phyloP scores from a whole-genome alignment of 2,888 invertebrate species.

The Drosophila melanosoma region DNA sequence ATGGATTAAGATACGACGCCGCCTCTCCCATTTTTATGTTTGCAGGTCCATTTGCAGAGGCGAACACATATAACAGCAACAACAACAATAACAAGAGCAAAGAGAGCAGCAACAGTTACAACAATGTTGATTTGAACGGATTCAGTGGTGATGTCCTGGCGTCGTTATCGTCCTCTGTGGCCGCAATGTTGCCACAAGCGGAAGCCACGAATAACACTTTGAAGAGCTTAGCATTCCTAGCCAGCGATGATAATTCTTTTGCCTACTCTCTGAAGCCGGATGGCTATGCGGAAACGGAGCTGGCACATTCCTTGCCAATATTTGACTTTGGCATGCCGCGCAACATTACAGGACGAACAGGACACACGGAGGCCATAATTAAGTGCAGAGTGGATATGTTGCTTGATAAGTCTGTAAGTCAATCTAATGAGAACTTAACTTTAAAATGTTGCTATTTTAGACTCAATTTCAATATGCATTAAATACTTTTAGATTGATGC shows the following conservation, averaged over 20 bases:
- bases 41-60: constrained; percentile 58
- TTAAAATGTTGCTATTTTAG: background rate
- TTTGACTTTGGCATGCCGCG: constrained; percentile 94
- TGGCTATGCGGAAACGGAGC: constrained; percentile 53
- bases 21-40: constrained; percentile 1
- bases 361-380: constrained; percentile 92
- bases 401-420: constrained; percentile 92
- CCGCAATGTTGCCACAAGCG: constrained; percentile 54
- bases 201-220: constrained; percentile 78
- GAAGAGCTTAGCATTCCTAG: constrained; percentile 79
- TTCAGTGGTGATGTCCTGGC: constrained; percentile 42
- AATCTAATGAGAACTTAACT: background rate
- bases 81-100: constrained; percentile 25
- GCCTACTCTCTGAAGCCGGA: constrained; percentile 26
- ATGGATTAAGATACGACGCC: constrained; percentile 6
- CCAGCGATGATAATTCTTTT: constrained; percentile 45
- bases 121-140: constrained; percentile 39
- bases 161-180: constrained; percentile 39
- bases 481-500: background rate
- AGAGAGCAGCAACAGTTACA: constrained; percentile 26
- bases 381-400: constrained; percentile 95
- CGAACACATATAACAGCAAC: constrained; percentile 25
- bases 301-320: constrained; percentile 85
- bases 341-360: constrained; percentile 94
- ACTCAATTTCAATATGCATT: background rate